phyloP scores from a whole-genome alignment of 2,797 vertebrate species.

The Acanthurus leucopareius region DNA sequence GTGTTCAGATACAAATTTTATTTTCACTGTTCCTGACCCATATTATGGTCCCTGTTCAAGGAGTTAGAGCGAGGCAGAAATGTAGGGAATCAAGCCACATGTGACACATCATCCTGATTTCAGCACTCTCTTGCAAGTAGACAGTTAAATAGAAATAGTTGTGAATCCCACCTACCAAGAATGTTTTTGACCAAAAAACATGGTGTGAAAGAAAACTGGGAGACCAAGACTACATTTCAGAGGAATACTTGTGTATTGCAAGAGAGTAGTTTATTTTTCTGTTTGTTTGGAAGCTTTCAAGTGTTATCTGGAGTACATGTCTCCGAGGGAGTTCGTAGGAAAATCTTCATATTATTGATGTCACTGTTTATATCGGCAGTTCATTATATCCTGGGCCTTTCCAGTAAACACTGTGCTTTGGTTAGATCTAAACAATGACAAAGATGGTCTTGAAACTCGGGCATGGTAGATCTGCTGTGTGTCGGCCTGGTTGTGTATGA shows the following conservation, averaged over 20 bases:
- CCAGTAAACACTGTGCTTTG: constrained; percentile 62
- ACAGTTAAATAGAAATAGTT: not conserved
- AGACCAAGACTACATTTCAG: not conserved
- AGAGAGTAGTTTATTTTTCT: not conserved
- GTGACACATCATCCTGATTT: not conserved
- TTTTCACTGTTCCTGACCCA: too few species aligned
- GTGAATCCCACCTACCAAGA: not conserved
- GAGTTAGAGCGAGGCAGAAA: not conserved
- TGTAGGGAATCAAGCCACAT: not conserved
- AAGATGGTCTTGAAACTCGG: constrained; percentile 40
- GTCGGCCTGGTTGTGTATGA: constrained; percentile 34
- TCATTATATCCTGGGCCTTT: constrained; percentile 36
- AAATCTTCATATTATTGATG: constrained; percentile 27
- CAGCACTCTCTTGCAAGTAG: not conserved
- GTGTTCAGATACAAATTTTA: too few species aligned
- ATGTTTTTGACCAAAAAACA: not conserved
- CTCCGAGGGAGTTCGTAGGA: constrained; percentile 45
- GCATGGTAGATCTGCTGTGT: constrained; percentile 28
- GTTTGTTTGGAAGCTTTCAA: constrained; percentile 43
- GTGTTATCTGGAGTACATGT: constrained; percentile 34
- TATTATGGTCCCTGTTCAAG: not conserved
- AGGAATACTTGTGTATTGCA: not conserved
- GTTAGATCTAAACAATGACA: constrained; percentile 62
- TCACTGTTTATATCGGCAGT: constrained; percentile 60
- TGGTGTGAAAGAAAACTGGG: not conserved